Conservation (phyloP, 2,888 invertebrate genomes). For the Drosophila limbata region DNA sequence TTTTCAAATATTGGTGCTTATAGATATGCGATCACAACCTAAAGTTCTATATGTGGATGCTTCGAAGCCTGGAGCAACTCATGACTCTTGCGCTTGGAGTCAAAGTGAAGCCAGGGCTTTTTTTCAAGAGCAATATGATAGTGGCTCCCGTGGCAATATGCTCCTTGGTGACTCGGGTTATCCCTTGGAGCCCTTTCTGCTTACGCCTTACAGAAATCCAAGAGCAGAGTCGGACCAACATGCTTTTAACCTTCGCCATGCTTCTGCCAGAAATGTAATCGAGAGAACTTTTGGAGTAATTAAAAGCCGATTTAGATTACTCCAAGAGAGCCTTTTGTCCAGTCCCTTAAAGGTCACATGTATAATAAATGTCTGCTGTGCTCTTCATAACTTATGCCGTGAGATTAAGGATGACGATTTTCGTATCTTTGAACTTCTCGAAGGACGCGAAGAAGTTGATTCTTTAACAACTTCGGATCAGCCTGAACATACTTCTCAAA, state of each 20-base stretch:
- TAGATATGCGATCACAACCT: too few species aligned
- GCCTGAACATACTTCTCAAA: neutral
- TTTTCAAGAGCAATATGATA: too few species aligned
- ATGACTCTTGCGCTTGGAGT: too few species aligned
- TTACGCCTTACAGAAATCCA: too few species aligned
- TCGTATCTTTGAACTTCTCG: neutral
- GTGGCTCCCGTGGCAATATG: too few species aligned
- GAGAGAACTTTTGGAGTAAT: neutral
- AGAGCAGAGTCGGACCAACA: too few species aligned
- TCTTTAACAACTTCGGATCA: neutral
- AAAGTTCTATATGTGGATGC: too few species aligned
- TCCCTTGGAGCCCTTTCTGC: too few species aligned
- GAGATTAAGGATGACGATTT: neutral
- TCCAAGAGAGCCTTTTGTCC: neutral
- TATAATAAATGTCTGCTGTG: neutral
- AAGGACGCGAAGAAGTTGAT: neutral
- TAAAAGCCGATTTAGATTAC: neutral
- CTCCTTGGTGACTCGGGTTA: too few species aligned
- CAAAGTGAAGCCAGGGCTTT: too few species aligned
- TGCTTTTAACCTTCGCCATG: neutral
- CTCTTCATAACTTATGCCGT: neutral
- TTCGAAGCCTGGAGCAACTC: too few species aligned
- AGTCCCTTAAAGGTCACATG: neutral
- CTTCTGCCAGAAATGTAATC: neutral
- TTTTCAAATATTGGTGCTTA: too few species aligned